Conservation (phyloP, 2,888 invertebrate genomes). For the Cremastinae sp. region DNA sequence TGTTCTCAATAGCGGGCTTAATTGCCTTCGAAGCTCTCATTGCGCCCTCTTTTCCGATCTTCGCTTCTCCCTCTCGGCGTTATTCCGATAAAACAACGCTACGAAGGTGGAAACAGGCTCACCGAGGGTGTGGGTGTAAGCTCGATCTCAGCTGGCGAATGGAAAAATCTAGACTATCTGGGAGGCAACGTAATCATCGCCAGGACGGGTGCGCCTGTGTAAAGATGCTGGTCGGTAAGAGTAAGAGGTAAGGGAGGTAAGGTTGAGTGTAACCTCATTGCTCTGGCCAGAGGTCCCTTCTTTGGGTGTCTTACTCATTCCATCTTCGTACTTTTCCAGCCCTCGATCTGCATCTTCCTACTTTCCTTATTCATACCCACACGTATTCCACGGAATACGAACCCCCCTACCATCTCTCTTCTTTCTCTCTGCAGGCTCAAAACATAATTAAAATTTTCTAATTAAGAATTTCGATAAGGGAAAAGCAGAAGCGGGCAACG, state of each 20-base stretch:
- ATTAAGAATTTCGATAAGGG: constrained; percentile 80
- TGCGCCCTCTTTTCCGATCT: constrained; percentile 25
- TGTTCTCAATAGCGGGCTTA: constrained; percentile 64
- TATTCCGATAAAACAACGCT: constrained; percentile 38
- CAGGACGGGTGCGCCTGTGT: constrained; percentile 34
- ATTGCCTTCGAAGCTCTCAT: constrained; percentile 66
- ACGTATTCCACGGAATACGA: constrained; percentile 36
- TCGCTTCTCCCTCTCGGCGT: constrained; percentile 18
- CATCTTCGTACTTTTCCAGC: constrained; percentile 26
- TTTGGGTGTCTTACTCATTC: constrained; percentile 38
- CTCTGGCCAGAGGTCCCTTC: constrained; percentile 27
- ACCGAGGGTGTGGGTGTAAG: constrained; percentile 6
- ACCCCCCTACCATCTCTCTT: constrained; percentile 23
- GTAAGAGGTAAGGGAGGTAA: constrained; percentile 38
- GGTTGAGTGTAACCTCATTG: constrained; percentile 49
- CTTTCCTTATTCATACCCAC: constrained; percentile 38
- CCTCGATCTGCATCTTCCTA: constrained; percentile 56
- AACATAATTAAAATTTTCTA: constrained; percentile 81
- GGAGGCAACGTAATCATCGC: constrained; percentile 34
- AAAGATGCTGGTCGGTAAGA: constrained; percentile 41
- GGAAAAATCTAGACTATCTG: constrained; percentile 64
- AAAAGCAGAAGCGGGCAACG: constrained; percentile 57
- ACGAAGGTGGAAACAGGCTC: constrained; percentile 33
- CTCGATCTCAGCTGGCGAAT: constrained; percentile 41
- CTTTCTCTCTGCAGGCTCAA: constrained; percentile 69